These are phyloP conservation scores for Centropristis striata DNA, from an alignment of 2,113 vertebrate genomes.

Conservation along the genomic window DNA sequence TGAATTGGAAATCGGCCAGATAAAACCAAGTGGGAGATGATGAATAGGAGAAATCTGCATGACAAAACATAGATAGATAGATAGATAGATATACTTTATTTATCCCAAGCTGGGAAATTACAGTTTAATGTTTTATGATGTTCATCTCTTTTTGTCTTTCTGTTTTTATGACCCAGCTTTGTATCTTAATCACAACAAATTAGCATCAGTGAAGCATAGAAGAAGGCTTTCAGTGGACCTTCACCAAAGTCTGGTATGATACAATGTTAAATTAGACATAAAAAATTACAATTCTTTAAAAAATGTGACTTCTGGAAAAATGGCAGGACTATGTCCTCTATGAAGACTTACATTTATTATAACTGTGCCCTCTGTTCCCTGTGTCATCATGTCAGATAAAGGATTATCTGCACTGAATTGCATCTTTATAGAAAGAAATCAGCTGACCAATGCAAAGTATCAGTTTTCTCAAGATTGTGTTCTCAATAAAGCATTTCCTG, in stretches of 20 bases:
- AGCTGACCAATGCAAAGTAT: slow-evolving; percentile 62
- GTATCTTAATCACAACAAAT: slow-evolving; percentile 17
- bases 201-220: background rate
- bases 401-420: slow-evolving; percentile 41
- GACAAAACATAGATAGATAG: too few species aligned
- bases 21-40: slow-evolving; percentile 24
- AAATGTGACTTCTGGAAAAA: too few species aligned
- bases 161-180: slow-evolving; percentile 21
- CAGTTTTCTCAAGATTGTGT: slow-evolving; percentile 47
- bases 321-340: background rate
- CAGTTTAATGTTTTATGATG: background rate
- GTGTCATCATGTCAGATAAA: slow-evolving; percentile 22
- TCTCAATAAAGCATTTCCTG: slow-evolving; percentile 66
- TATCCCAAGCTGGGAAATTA: too few species aligned
- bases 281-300: too few species aligned
- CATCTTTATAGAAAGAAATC: slow-evolving; percentile 50
- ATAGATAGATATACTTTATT: too few species aligned
- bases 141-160: background rate
- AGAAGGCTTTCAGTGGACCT: background rate
- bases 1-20: slow-evolving; percentile 27
- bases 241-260: background rate
- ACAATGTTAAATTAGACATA: background rate
- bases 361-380: background rate
- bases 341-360: slow-evolving; percentile 16
- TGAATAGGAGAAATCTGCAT: slow-evolving; percentile 45